These are phyloP conservation scores for Drosophila bocki DNA, from an alignment of 1,140 invertebrate species.

Conservation along the genomic window DNA sequence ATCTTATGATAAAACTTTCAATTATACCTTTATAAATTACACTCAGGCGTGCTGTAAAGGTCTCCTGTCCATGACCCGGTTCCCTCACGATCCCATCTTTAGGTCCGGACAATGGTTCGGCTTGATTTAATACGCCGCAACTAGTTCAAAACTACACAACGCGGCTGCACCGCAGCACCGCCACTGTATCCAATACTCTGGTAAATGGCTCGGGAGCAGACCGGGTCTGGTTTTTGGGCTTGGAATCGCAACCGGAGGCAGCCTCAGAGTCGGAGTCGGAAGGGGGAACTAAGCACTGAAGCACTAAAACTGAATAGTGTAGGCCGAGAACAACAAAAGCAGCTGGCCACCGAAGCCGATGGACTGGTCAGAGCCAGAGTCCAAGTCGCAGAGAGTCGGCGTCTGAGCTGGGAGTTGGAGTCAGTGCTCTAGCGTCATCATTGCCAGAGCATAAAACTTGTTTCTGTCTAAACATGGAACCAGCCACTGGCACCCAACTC, in stretches of 20 bases:
- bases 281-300: slow-evolving; percentile 3
- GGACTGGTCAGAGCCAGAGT: slow-evolving; percentile 35
- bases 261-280: background rate
- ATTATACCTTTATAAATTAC: background rate
- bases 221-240: slow-evolving; percentile 36
- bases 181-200: slow-evolving; percentile 15
- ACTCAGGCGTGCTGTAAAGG: background rate
- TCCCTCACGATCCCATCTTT: slow-evolving; percentile 20
- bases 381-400: slow-evolving; percentile 15
- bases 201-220: slow-evolving; percentile 32
- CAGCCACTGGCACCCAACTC: slow-evolving; percentile 21
- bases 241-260: slow-evolving; percentile 17
- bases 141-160: slow-evolving; percentile 60
- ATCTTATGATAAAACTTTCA: background rate
- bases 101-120: slow-evolving; percentile 28
- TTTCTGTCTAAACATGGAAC: slow-evolving; percentile 59
- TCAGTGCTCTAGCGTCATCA: slow-evolving; percentile 53
- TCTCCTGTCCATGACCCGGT: background rate
- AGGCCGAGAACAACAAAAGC: slow-evolving; percentile 51
- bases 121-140: slow-evolving; percentile 55
- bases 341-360: slow-evolving; percentile 47
- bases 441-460: slow-evolving; percentile 61
- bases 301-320: slow-evolving; percentile 24
- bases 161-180: slow-evolving; percentile 40
- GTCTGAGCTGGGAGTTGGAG: slow-evolving; percentile 14